These are phyloP conservation scores for Anthonomus grandis DNA, from an alignment of 1,140 invertebrate genomes.

Conservation along the genomic window DNA sequence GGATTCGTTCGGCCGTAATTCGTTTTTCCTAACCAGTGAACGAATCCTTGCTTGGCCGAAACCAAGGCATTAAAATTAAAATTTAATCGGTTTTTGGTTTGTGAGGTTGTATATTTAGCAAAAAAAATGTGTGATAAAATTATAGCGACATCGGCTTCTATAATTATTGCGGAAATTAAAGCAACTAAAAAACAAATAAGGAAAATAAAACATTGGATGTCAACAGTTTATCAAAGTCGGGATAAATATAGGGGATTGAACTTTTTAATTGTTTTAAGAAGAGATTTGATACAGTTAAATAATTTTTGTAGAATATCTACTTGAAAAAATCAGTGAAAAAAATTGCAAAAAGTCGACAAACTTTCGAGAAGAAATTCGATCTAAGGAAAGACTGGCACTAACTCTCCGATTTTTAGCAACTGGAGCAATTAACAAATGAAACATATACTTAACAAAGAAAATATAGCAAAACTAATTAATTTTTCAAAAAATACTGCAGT, in stretches of 20 bases:
- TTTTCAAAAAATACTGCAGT: conserved; percentile 6
- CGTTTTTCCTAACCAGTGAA: no score
- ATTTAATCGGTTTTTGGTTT: no score
- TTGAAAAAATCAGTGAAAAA: conserved; percentile 12
- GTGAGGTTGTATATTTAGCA: no score
- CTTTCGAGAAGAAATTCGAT: conserved; percentile 8
- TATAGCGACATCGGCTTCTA: no score
- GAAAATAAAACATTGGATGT: conserved; percentile 10
- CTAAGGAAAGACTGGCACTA: conserved; percentile 6
- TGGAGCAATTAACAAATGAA: neutral
- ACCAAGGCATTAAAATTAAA: no score
- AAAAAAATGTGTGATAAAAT: neutral
- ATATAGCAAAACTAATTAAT: no score
- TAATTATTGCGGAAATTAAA: conserved; percentile 2
- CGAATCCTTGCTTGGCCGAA: no score
- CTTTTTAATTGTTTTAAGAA: no score
- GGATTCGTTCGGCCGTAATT: no score
- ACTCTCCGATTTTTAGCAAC: conserved; percentile 8
- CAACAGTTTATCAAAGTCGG: neutral
- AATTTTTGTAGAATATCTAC: conserved; percentile 10
- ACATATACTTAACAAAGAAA: no score
- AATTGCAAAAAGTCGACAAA: conserved; percentile 7
- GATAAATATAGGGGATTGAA: neutral
- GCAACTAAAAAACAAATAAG: conserved; percentile 6
- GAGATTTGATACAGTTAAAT: conserved; percentile 1